Evolutionary conservation across 2,888 invertebrate species (phyloP), one percentile per base, ranked within the genome.

Genomic region (Parnassius apollo): DNA sequence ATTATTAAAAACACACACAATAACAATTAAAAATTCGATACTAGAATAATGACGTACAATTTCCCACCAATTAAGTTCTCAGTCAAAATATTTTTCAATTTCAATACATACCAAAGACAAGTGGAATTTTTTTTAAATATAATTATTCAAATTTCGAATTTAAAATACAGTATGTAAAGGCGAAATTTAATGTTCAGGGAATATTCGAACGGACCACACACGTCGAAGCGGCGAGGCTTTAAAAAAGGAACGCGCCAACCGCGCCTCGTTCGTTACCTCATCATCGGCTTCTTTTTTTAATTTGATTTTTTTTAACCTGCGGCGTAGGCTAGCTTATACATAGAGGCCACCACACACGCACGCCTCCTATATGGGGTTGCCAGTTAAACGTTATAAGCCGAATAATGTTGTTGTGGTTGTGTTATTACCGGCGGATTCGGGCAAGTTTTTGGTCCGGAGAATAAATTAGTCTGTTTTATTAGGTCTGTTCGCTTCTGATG

Each of bases 191-290:
- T 63, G 65, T 62, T 55, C 50, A 42, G 48, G 57, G 55, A 63
- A 58, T 42, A 51, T 61, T 65, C 66, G 66, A 69, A 68, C 72
- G 82, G 89, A 90, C 90, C 90, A 90, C 91, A 91, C 91, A 91
- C 90, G 90, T 82, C 78, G 88, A 73, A 69, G 80, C 81, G 81
- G 78, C 76, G 76, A 75, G 77, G 78, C 77, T 83, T 87, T 86
- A 86, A 91, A 90, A 91, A 91, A 91, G 82, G 88, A 89, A 91
- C 85, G 85, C 85, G 77, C 83, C 77, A 85, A 88, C 85, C 86
- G 88, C 86, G 87, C 88, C 86, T 86, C 87, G 87, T 87, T 89
- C 89, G 91, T 90, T 90, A 88, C 90, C 88, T 90, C 90, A 90
- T 89, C 89, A 85, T 83, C 82, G 84, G 80, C 75, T 85, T 86